Conservation (phyloP, 2,888 invertebrate species). For the Orchesellides sinensis region DNA sequence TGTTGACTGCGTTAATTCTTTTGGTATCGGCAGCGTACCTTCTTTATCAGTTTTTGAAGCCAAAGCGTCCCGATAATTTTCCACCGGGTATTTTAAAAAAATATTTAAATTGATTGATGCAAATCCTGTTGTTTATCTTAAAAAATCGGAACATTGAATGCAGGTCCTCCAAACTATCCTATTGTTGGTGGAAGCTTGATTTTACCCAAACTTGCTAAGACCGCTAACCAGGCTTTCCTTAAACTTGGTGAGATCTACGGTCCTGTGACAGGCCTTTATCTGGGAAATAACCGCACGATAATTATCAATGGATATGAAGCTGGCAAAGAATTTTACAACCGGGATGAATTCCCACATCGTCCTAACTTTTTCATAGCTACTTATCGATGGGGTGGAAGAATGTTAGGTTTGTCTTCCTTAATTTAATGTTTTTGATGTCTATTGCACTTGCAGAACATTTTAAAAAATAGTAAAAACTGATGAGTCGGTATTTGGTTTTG, state of each 20-base stretch:
- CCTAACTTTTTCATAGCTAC: slow-evolving; percentile 82
- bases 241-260: slow-evolving; percentile 65
- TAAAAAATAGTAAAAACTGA: neutral
- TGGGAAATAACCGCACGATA: slow-evolving; percentile 80
- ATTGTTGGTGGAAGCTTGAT: slow-evolving; percentile 50
- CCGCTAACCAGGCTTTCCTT: neutral
- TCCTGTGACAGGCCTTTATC: slow-evolving; percentile 80
- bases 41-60: neutral
- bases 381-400: slow-evolving; percentile 25
- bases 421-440: too few relatives aligned
- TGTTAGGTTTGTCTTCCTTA: too few relatives aligned
- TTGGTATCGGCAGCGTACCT: slow-evolving; percentile 7
- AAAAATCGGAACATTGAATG: too few relatives aligned
- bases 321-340: slow-evolving; percentile 79
- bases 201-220: slow-evolving; percentile 29
- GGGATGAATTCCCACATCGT: slow-evolving; percentile 82
- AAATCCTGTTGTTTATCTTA: neutral
- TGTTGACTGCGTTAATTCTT: slow-evolving; percentile 19
- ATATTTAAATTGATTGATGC: neutral
- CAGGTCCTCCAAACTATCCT: slow-evolving; percentile 66
- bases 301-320: slow-evolving; percentile 80
- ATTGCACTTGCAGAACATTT: too few relatives aligned
- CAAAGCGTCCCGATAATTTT: slow-evolving; percentile 39
- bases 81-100: slow-evolving; percentile 56
- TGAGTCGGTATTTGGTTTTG: neutral